These are phyloP conservation scores for Encarsia formosa DNA, from an alignment of 2,888 invertebrate species.

Conservation along the genomic window DNA sequence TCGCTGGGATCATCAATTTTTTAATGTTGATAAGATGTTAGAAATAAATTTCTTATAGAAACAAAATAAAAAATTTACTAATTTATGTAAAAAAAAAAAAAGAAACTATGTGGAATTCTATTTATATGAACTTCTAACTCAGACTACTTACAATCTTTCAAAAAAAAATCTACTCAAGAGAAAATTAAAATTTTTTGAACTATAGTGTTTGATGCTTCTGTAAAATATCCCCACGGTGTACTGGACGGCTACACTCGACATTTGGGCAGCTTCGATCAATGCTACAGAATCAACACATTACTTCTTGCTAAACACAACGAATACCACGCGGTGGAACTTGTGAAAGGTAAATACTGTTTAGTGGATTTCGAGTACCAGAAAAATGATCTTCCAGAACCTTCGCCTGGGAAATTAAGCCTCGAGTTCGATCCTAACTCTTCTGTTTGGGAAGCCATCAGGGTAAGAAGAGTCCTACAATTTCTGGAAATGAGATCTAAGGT, in stretches of 20 bases:
- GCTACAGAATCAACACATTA: slow-evolving; percentile 33
- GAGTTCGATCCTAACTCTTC: slow-evolving; percentile 37
- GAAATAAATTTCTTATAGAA: no score
- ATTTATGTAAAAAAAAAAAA: no score
- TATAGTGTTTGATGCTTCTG: slow-evolving; percentile 43
- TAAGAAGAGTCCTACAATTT: no score
- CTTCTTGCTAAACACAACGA: slow-evolving; percentile 28
- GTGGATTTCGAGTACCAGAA: slow-evolving; percentile 36
- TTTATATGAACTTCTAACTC: no score
- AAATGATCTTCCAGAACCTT: slow-evolving; percentile 18
- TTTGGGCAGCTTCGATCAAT: slow-evolving; percentile 42
- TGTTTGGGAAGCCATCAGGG: slow-evolving; percentile 39
- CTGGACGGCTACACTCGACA: slow-evolving; percentile 39
- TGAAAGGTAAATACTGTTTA: slow-evolving; percentile 38
- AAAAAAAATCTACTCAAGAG: no score
- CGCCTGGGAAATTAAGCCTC: slow-evolving; percentile 23
- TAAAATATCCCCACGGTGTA: slow-evolving; percentile 40
- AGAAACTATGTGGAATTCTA: no score
- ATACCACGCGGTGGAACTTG: slow-evolving; percentile 29
- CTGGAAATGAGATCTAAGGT: no score
- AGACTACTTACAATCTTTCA: no score
- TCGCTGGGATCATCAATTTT: no score
- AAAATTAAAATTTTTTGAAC: no score
- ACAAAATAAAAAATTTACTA: no score
- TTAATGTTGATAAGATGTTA: no score